Percentiles rank a stretch among this genome's conserved stretches.
phyloP scores from a whole-genome alignment of 2,113 vertebrate species.

The Notiomystis cincta region DNA sequence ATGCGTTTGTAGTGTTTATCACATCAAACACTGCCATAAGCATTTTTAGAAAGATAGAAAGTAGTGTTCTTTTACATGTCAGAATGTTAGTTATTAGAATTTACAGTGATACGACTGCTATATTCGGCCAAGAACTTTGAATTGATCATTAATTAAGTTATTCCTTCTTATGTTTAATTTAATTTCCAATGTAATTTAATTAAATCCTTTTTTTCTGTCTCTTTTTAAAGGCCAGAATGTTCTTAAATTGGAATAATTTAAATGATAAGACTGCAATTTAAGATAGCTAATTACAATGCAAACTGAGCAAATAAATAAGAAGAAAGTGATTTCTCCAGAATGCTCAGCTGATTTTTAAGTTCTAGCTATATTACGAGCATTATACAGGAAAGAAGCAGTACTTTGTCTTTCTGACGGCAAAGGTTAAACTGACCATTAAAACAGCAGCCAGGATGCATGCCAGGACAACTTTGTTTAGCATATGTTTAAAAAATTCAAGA shows the following conservation, averaged over 20 bases:
- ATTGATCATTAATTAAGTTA: neutral
- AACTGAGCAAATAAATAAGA: neutral
- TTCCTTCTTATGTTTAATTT: neutral
- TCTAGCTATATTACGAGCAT: neutral
- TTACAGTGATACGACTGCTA: neutral
- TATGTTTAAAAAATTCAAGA: neutral
- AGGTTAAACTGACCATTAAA: conserved; percentile 32
- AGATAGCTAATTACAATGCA: neutral
- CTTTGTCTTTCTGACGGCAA: conserved; percentile 48
- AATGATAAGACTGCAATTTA: neutral
- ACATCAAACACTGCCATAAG: neutral
- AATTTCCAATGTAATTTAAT: neutral
- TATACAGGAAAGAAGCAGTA: conserved; percentile 1
- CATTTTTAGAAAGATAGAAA: neutral
- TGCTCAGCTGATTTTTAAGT: neutral
- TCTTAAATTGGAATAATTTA: neutral
- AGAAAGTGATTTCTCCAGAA: neutral
- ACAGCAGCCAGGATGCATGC: neutral
- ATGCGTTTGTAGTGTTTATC: neutral
- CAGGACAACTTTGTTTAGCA: neutral
- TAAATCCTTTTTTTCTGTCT: neutral
- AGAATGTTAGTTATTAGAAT: neutral
- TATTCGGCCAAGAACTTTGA: neutral
- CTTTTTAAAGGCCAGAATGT: neutral
- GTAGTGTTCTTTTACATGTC: neutral